A percentile compares a stretch with the other conserved stretches of the same genome.
phyloP scores from a whole-genome alignment of 1,140 invertebrate species.

The Anastatus disparis region DNA sequence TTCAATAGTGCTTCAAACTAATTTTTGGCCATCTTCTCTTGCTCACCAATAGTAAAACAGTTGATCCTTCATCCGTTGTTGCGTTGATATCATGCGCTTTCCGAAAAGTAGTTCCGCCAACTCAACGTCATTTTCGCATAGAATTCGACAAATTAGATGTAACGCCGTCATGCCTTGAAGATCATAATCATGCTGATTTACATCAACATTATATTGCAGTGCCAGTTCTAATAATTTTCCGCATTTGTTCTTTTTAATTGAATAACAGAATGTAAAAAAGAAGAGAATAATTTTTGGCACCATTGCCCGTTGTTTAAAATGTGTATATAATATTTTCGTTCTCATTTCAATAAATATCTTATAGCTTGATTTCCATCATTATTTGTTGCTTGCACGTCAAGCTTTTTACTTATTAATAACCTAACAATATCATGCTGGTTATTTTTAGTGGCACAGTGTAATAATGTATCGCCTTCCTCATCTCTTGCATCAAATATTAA shows the following conservation, averaged over 20 bases:
- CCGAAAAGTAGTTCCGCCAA: not conserved
- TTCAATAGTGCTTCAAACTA: not conserved
- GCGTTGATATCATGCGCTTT: not conserved
- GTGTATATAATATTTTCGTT: constrained; percentile 12
- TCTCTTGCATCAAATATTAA: not conserved
- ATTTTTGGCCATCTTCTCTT: not conserved
- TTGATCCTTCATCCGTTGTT: not conserved
- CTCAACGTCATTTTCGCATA: not conserved
- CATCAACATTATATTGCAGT: constrained; percentile 29
- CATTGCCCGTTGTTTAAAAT: not conserved
- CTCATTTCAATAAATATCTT: constrained; percentile 35
- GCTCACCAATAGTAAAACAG: not conserved
- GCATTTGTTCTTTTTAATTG: not conserved
- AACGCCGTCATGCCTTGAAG: constrained; percentile 58
- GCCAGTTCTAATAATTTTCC: not conserved
- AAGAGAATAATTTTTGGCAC: not conserved
- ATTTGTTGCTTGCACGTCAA: constrained; percentile 54
- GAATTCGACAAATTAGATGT: constrained; percentile 55
- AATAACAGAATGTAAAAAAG: not conserved
- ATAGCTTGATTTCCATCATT: constrained; percentile 27
- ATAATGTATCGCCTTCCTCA: not conserved
- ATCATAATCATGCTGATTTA: constrained; percentile 29
- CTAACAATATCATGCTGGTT: constrained; percentile 17
- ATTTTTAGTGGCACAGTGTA: constrained; percentile 20
- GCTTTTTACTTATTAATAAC: constrained; percentile 24